Conservation (phyloP, 2,113 vertebrate genomes). For the Morone saxatilis region DNA sequence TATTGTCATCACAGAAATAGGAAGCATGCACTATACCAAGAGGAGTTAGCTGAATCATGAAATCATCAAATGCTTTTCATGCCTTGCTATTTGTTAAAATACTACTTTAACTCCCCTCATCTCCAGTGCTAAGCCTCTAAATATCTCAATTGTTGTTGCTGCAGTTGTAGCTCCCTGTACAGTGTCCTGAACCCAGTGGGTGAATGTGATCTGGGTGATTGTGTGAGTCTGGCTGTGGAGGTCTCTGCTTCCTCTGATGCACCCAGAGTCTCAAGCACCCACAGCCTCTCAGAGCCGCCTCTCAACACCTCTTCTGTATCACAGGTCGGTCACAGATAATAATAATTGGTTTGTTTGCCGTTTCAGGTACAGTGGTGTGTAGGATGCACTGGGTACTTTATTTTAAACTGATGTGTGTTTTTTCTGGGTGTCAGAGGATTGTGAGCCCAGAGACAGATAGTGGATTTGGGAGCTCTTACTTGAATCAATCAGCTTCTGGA, state of each 20-base stretch:
- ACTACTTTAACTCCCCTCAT: background rate
- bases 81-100: background rate
- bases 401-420: background rate
- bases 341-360: background rate
- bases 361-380: background rate
- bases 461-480: slow-evolving; percentile 76
- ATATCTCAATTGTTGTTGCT: slow-evolving; percentile 13
- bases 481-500: slow-evolving; percentile 66
- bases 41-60: background rate
- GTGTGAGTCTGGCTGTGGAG: slow-evolving; percentile 64
- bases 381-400: background rate
- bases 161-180: slow-evolving; percentile 23
- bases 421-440: slow-evolving; percentile 69
- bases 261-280: slow-evolving; percentile 28
- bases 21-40: background rate
- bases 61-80: background rate
- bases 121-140: background rate
- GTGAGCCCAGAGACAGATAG: slow-evolving; percentile 80
- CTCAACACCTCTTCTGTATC: slow-evolving; percentile 53
- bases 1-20: background rate
- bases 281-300: slow-evolving; percentile 30
- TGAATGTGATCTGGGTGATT: slow-evolving; percentile 59
- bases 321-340: slow-evolving; percentile 63
- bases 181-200: slow-evolving; percentile 14
- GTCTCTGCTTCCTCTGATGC: slow-evolving; percentile 57